Base-by-base conservation (phyloP, 2,797 vertebrate species). In the Chlorospingus semifuscus region DNA sequence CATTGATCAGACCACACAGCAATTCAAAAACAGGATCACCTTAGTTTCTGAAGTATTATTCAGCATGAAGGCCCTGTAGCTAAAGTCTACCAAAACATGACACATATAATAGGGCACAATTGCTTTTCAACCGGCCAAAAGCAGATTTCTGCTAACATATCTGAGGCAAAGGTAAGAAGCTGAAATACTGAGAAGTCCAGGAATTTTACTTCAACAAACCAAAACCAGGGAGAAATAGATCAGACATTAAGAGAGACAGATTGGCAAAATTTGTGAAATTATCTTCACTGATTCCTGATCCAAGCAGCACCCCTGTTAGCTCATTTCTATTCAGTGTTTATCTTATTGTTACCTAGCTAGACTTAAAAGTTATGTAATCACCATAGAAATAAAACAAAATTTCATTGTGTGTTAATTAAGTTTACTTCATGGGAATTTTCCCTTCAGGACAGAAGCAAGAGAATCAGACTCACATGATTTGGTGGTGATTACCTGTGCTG, bases 321-420 rank as follows among this genome's bases (percentile, higher is more conserved):
- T 83, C 17, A 83, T 93, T 91, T 89, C 41, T 42, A 95, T 95
- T 93, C 63, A 83, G 26, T 87, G 83, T 94, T 49, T 83, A 76
- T 71, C 89, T 84, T 53, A 42, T 26, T 17, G 4, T 90, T 91
- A 42, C 59, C 93, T 90, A 89, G 74, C 27, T 92, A 95, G 55
- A 86, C 65, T 88, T 80, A 70, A 49, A 95, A 94, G 83, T 89
- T 87, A 96, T 41, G 63, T 83, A 97, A 97, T 93, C 63, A 94
- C 60, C 37, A 21, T 64, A 69, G 59, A 94, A 78, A 88, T 84
- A 66, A 95, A n/a, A 93, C 4, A 57, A 96, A 92, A 96, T 96
- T 95, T 96, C 68, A 95, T 34, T 57, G 57, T 41, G 49, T 65
- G n/a, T 77, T 96, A 78, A 91, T 80, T 94, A 96, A 86, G 59